Evolutionary conservation across 2,797 vertebrate genomes (phyloP).

Genomic region (Varecia variegata): DNA sequence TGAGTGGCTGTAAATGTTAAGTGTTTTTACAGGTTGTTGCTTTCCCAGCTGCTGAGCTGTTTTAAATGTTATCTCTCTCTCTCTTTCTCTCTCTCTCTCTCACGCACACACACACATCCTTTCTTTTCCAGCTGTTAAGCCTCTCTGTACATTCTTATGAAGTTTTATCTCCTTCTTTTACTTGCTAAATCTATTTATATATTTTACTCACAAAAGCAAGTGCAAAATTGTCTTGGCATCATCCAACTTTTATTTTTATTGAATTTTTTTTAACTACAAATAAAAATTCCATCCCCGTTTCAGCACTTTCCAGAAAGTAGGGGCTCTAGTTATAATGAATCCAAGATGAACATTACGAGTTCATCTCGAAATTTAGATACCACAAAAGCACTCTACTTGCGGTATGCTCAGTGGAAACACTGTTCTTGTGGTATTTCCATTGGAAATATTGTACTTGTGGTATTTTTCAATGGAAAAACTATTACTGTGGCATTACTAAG

Average conservation of each 20-base stretch:
- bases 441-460: conserved; percentile 87
- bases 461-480: conserved; percentile 85
- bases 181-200: conserved; percentile 86
- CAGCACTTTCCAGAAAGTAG: conserved; percentile 76
- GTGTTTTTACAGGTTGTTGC: conserved; percentile 87
- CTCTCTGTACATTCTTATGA: conserved; percentile 82
- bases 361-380: conserved; percentile 85
- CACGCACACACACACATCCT: background rate
- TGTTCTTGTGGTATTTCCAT: conserved; percentile 85
- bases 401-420: conserved; percentile 85
- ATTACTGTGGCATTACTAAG: conserved; percentile 83
- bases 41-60: conserved; percentile 84
- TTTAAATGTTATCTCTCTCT: conserved; percentile 81
- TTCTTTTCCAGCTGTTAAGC: conserved; percentile 85
- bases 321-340: conserved; percentile 83
- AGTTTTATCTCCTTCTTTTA: conserved; percentile 77
- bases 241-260: conserved; percentile 84
- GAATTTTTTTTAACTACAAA: conserved; percentile 80
- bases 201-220: conserved; percentile 87
- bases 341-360: conserved; percentile 85
- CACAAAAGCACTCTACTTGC: conserved; percentile 83
- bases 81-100: background rate
- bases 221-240: conserved; percentile 85
- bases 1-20: conserved; percentile 88
- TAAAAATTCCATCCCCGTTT: conserved; percentile 84